Evolutionary conservation across 2,797 vertebrate genomes (phyloP).

Genomic region (Acipenser transmontanus): DNA sequence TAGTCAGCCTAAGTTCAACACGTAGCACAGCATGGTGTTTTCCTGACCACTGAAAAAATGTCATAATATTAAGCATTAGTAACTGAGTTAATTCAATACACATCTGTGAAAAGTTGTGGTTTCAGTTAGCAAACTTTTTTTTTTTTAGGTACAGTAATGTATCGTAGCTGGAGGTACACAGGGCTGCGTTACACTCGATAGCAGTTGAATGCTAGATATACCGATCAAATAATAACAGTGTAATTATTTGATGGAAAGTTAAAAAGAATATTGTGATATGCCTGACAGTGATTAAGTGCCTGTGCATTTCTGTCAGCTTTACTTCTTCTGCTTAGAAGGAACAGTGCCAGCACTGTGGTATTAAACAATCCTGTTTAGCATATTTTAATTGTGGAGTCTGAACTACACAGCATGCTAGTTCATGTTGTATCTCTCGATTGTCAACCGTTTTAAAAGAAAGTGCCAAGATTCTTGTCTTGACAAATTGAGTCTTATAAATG

Average conservation of each 20-base stretch:
- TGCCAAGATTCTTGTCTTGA: constrained; percentile 16
- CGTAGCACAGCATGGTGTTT: neutral
- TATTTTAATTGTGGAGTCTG: neutral
- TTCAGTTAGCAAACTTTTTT: too few species aligned
- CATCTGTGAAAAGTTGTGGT: neutral
- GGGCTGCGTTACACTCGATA: too few species aligned
- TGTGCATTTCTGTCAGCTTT: neutral
- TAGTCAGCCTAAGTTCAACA: neutral
- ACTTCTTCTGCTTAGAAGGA: neutral
- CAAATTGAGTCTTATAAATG: constrained; percentile 8
- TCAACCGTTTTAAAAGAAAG: neutral
- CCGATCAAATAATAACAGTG: too few species aligned
- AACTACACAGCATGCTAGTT: constrained; percentile 8
- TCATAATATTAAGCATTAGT: neutral
- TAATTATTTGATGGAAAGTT: too few species aligned
- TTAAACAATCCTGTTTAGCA: neutral
- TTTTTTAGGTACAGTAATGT: too few species aligned
- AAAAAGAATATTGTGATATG: too few species aligned
- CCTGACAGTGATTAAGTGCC: neutral
- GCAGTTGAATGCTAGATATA: too few species aligned
- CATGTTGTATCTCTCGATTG: constrained; percentile 6
- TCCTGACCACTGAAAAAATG: neutral
- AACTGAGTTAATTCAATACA: neutral
- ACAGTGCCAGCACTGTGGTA: neutral
- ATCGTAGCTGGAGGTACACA: too few species aligned